phyloP scores from a whole-genome alignment of 2,888 invertebrate species.

The Sarcophaga subvicina region DNA sequence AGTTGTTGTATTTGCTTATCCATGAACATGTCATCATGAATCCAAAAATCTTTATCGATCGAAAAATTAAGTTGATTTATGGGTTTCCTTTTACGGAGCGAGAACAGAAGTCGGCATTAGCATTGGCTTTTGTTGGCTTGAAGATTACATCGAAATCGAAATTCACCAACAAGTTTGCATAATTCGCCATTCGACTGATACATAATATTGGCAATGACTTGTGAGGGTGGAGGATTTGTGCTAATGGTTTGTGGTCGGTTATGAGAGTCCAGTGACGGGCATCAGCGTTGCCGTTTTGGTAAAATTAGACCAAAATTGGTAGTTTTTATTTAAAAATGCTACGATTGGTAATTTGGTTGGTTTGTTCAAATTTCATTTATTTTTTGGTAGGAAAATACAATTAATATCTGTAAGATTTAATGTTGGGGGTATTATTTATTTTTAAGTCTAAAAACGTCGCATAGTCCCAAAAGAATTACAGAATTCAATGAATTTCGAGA shows the following conservation, averaged over 20 bases:
- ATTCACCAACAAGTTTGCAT: background rate
- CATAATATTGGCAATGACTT: constrained; percentile 16
- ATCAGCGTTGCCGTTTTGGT: background rate
- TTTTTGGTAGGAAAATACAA: too few relatives aligned
- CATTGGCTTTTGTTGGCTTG: constrained; percentile 26
- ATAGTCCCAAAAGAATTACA: too few relatives aligned
- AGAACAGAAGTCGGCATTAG: constrained; percentile 29
- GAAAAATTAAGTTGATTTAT: constrained; percentile 3
- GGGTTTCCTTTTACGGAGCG: background rate
- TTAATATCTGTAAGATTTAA: too few relatives aligned
- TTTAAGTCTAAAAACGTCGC: too few relatives aligned
- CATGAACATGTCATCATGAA: background rate
- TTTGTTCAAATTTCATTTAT: too few relatives aligned
- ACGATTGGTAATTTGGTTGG: too few relatives aligned
- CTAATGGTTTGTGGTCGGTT: constrained; percentile 42
- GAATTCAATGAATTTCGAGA: too few relatives aligned
- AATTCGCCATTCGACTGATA: constrained; percentile 16
- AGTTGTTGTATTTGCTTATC: constrained; percentile 13
- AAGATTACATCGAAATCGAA: constrained; percentile 33
- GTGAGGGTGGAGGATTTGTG: constrained; percentile 42
- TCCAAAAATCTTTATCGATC: background rate
- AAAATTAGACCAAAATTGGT: too few relatives aligned
- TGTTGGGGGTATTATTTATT: too few relatives aligned
- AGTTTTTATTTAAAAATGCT: too few relatives aligned
- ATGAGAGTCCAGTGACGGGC: constrained; percentile 20